Conservation (phyloP, 2,888 invertebrate genomes). For the Nomada goodeniana region DNA sequence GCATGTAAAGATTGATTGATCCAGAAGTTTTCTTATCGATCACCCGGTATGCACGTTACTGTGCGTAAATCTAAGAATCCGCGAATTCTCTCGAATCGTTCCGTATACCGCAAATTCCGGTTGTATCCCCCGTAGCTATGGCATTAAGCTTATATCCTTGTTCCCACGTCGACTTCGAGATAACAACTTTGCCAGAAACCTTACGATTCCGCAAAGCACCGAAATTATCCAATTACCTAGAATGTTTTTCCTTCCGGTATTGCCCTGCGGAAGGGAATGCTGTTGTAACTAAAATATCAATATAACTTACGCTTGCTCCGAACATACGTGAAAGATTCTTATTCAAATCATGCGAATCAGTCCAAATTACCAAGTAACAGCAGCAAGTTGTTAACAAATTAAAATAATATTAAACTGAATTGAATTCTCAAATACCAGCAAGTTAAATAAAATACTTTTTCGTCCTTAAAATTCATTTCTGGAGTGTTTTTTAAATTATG, state of each 20-base stretch:
- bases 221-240: constrained; percentile 62
- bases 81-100: constrained; percentile 43
- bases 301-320: background rate
- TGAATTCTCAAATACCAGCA: too few species aligned
- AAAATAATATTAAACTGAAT: too few species aligned
- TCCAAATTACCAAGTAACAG: too few species aligned
- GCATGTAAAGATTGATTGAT: too few species aligned
- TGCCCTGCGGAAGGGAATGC: background rate
- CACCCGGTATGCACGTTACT: constrained; percentile 8
- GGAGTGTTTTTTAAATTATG: too few species aligned
- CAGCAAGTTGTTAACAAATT: too few species aligned
- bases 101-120: constrained; percentile 35
- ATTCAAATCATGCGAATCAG: too few species aligned
- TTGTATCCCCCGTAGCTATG: constrained; percentile 33
- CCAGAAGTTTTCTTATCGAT: background rate
- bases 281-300: background rate
- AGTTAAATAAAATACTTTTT: too few species aligned
- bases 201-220: constrained; percentile 43
- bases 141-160: constrained; percentile 46
- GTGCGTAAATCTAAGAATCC: constrained; percentile 21
- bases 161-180: constrained; percentile 58
- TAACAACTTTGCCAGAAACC: constrained; percentile 55
- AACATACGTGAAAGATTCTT: background rate
- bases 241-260: constrained; percentile 52
- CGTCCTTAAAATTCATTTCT: too few species aligned